Base-by-base conservation (phyloP, 2,888 invertebrate species). In the Diplolepis rosae region DNA sequence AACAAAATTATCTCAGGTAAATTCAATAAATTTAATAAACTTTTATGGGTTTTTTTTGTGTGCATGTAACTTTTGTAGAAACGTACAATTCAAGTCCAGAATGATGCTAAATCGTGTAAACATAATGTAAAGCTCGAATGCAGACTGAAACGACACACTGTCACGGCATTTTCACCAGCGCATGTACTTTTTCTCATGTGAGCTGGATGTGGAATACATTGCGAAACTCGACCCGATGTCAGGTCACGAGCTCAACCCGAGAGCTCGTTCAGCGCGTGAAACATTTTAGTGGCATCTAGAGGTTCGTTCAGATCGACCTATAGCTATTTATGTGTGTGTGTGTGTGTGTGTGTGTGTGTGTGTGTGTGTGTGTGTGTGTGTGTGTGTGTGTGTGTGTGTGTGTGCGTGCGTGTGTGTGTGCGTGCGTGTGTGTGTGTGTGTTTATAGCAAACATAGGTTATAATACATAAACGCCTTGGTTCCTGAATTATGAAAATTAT, bases 81-180 rank as follows among this genome's bases (percentile, higher is more conserved):
- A 32, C 22, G 22, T 56, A 27, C n/a, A 61, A 48, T 35, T 32
- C 50, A 28, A 69, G 45, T 39, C 52, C 66, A 54, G 52, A 72
- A 78, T 72, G 77, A 79, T 76, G 80, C 72, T 84, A 82, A 85
- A 84, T 83, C 82, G 80, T 83, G 83, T 84, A 85, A 85, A 85
- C 83, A 85, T 68, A 75, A 77, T 82, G 83, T 82, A 83, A 82
- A 83, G 83, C 78, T 54, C 32, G 30, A 30, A 54, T 54, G 54
- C 54, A 18, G 30, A 54, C n/a, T n/a, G n/a, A n/a, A n/a, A n/a
- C n/a, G n/a, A n/a, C n/a, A n/a, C 15, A 30, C n/a, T 52, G 28
- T 51, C 27, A 7, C 27, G 28, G n/a, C 30, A 52, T 52, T 28
- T 28, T 22, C 9, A 52, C 52, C 0, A n/a, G n/a, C 30, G 28